Percentiles rank a stretch among this genome's conserved stretches.
phyloP scores from a whole-genome alignment of 2,113 vertebrate species.

The Isurus oxyrinchus region DNA sequence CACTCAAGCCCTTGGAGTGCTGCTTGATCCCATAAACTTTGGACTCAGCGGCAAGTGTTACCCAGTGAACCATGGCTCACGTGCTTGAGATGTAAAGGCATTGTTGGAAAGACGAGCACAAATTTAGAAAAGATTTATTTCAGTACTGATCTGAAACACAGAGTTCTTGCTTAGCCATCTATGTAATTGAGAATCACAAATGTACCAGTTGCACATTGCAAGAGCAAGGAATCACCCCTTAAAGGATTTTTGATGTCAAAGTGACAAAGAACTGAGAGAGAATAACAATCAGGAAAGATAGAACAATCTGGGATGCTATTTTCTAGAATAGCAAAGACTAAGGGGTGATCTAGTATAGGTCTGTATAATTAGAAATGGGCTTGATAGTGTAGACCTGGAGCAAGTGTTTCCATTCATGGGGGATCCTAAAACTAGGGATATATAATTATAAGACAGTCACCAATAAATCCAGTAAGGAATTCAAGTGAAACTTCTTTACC shows the following conservation, averaged over 20 bases:
- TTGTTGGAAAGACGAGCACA: too few relatives aligned
- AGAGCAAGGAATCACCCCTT: neutral
- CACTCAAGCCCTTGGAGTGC: too few relatives aligned
- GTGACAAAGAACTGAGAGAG: neutral
- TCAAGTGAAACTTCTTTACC: neutral
- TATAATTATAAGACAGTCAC: neutral
- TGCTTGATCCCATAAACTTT: too few relatives aligned
- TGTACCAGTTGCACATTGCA: neutral
- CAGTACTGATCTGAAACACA: too few relatives aligned
- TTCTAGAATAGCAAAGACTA: neutral
- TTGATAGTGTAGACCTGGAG: neutral
- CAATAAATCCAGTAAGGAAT: neutral
- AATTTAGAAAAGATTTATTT: too few relatives aligned
- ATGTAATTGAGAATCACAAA: neutral
- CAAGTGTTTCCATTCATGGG: neutral
- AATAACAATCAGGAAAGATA: neutral
- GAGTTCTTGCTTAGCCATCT: neutral
- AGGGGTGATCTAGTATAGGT: neutral
- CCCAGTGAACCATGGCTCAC: too few relatives aligned
- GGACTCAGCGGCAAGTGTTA: too few relatives aligned
- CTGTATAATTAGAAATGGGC: neutral
- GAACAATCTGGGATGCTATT: neutral
- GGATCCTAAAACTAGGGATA: neutral
- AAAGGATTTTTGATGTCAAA: neutral
- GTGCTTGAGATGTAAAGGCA: too few relatives aligned